These are phyloP conservation scores for Pitta sordida DNA, from an alignment of 2,113 vertebrate genomes.

Conservation along the genomic window DNA sequence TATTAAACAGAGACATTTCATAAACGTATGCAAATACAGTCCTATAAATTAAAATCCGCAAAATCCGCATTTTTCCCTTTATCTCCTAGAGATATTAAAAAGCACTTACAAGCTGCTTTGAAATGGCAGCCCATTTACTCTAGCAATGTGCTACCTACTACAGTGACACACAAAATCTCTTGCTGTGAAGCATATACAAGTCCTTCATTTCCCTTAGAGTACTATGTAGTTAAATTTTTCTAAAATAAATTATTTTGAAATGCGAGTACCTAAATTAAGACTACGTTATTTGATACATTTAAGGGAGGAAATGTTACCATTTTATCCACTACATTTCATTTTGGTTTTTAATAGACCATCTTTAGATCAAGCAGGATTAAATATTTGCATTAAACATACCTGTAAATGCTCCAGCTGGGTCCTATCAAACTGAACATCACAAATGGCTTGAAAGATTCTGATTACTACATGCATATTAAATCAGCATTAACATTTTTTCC, in stretches of 20 bases:
- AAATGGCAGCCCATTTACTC: not conserved
- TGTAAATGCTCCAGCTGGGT: constrained; percentile 24
- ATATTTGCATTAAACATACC: constrained; percentile 35
- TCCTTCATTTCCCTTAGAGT: not conserved
- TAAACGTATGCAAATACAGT: not conserved
- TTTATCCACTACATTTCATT: not conserved
- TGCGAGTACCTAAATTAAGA: not conserved
- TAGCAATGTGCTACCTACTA: not conserved
- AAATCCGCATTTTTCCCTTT: not conserved
- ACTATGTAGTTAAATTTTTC: not conserved
- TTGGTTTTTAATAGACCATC: not conserved
- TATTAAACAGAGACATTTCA: not conserved
- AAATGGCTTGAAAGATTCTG: not conserved
- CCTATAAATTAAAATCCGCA: not conserved
- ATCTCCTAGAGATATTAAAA: constrained; percentile 2
- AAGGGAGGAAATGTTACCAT: not conserved
- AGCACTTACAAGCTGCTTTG: not conserved
- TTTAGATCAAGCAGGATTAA: constrained; percentile 8
- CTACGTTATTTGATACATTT: not conserved
- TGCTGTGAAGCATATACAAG: not conserved
- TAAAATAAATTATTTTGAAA: not conserved
- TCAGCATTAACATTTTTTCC: constrained; percentile 29
- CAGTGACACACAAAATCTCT: not conserved
- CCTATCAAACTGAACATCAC: not conserved
- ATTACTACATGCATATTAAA: constrained; percentile 34